These are phyloP conservation scores for Deladenus siricidicola DNA, from an alignment of 2,888 invertebrate species.

Conservation along the genomic window DNA sequence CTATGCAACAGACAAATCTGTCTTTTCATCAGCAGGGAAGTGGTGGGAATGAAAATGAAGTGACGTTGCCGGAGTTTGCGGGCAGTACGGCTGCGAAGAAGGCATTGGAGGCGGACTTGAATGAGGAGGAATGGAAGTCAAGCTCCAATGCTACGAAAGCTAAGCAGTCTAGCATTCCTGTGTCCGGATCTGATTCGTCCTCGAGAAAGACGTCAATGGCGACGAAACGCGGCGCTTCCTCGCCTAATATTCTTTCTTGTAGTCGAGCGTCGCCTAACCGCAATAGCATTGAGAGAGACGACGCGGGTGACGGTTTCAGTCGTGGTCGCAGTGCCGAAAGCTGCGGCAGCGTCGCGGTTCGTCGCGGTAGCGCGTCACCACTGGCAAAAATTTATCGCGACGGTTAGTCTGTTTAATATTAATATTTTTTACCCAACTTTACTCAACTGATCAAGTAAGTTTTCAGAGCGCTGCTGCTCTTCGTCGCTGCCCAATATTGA, in stretches of 20 bases:
- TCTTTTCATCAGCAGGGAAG: no score
- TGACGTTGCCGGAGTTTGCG: no score
- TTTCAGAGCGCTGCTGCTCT: slow-evolving; percentile 8
- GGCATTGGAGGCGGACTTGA: no score
- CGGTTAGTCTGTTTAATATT: not conserved
- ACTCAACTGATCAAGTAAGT: no score
- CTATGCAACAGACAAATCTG: not conserved
- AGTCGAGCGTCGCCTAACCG: no score
- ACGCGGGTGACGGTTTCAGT: no score
- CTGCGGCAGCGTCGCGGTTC: not conserved
- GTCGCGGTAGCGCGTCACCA: not conserved
- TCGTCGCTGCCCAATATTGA: slow-evolving; percentile 23
- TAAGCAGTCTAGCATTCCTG: not conserved
- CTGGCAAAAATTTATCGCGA: not conserved
- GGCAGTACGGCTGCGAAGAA: no score
- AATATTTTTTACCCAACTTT: not conserved
- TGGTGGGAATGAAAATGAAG: no score
- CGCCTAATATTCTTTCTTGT: not conserved
- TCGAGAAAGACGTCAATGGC: no score
- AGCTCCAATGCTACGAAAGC: not conserved
- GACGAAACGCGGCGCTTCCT: not conserved
- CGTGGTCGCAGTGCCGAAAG: not conserved
- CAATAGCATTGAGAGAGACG: no score
- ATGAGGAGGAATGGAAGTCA: no score
- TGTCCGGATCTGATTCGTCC: no score